phyloP scores from a whole-genome alignment of 2,888 invertebrate species.

The Eristalis pertinax region DNA sequence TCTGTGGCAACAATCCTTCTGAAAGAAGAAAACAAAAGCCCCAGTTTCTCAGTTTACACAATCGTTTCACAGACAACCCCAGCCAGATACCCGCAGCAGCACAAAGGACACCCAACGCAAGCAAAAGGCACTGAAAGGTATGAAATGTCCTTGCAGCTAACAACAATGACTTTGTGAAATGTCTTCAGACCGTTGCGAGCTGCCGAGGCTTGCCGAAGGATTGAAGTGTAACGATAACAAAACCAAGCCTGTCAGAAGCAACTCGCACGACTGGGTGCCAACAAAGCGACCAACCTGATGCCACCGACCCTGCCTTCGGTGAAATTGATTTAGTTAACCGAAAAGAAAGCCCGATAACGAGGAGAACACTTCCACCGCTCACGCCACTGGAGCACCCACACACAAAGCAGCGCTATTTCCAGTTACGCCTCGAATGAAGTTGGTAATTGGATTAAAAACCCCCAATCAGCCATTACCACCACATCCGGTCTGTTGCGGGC shows the following conservation, averaged over 20 bases:
- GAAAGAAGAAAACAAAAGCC: not conserved
- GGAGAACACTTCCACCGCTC: conserved; percentile 4
- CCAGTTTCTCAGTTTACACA: not conserved
- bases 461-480: not conserved
- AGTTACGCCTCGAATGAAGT: not conserved
- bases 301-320: not conserved
- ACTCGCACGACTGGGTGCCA: not conserved
- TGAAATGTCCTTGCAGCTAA: not conserved
- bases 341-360: conserved; percentile 17
- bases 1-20: not conserved
- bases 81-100: too few species aligned
- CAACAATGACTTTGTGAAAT: not conserved
- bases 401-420: too few species aligned
- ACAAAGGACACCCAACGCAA: not conserved
- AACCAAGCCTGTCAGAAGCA: not conserved
- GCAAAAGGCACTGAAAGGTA: not conserved
- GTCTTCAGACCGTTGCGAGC: not conserved
- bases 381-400: not conserved
- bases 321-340: conserved; percentile 23
- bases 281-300: not conserved
- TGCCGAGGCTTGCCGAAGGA: not conserved
- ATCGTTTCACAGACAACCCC: not conserved
- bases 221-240: not conserved
- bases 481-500: not conserved
- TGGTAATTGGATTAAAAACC: not conserved